These are phyloP conservation scores for Diorhabda carinulata DNA, from an alignment of 1,140 invertebrate genomes.

Conservation along the genomic window DNA sequence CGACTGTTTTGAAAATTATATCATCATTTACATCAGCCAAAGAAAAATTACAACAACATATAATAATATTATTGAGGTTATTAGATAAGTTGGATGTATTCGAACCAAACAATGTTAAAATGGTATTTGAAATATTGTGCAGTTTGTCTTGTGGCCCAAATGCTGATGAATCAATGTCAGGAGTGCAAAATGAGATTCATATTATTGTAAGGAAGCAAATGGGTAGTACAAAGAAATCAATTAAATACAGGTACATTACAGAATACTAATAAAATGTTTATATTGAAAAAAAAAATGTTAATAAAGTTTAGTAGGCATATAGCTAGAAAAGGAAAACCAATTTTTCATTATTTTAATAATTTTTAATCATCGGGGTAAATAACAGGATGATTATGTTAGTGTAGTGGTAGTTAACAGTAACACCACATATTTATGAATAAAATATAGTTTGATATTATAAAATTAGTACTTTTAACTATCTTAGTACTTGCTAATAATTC, in stretches of 20 bases:
- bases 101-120: conserved; percentile 54
- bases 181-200: conserved; percentile 58
- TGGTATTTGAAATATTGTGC: conserved; percentile 53
- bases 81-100: conserved; percentile 58
- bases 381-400: no score
- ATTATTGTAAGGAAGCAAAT: conserved; percentile 62
- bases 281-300: no score
- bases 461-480: no score
- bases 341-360: no score
- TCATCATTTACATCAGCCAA: conserved; percentile 23
- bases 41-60: conserved; percentile 45
- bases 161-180: conserved; percentile 46
- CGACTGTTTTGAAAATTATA: conserved; percentile 34
- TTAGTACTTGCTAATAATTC: no score
- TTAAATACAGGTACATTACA: conserved; percentile 42
- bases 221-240: conserved; percentile 48
- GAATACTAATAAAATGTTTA: no score
- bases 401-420: no score
- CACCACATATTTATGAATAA: no score
- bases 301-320: no score
- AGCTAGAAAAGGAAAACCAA: no score
- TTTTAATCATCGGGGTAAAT: no score
- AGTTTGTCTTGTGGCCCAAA: conserved; percentile 52
- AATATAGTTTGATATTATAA: no score
- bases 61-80: conserved; percentile 50